Evolutionary conservation across 1,140 invertebrate species (phyloP), one percentile per base, ranked within the genome.

Genomic region (Andricus grossulariae): DNA sequence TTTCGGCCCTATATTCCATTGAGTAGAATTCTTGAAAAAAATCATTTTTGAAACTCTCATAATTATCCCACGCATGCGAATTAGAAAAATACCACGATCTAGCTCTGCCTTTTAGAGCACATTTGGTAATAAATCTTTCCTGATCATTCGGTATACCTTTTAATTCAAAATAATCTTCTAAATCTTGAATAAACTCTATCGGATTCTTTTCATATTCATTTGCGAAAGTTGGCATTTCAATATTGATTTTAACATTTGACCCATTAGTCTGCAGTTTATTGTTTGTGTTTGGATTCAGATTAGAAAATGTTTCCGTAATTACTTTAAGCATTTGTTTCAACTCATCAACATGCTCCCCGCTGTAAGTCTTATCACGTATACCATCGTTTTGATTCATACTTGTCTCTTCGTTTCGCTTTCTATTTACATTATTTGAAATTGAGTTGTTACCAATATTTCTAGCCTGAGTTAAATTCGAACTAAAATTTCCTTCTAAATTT

Each of bases 51-150:
- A 57, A 57, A 57, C 21, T n/a, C 12, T 25, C 55, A 13, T 57
- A 57, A 57, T 21, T 19, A 1, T 57, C 55, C 55, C 55, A 57
- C 11, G 19, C 21, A 57, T 57, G 7, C 2, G 13, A 57, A 4
- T 57, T 25, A 11, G 55, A 57, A 10, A 21, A 21, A 57, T 21
- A 57, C 55, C 19, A 57, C 8, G 55, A 19, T 11, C 55, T n/a
- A 57, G 54, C 54, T 55, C 54, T 2, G 19, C 54, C 54, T 55
- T 55, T 55, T 19, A 55, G 11, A 4, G 54, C 12, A 55, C 6
- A 55, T 55, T 55, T 55, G 19, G 19, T 55, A 55, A 55, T 19
- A 55, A 55, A 55, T 57, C 12, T 57, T 57, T 57, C 18, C 18
- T 57, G 54, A 57, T 57, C 54, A 19, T 19, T 7, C 6, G 54